Evolutionary conservation across 2,113 vertebrate genomes (phyloP).

Genomic region (Coptodon bakossiorum): DNA sequence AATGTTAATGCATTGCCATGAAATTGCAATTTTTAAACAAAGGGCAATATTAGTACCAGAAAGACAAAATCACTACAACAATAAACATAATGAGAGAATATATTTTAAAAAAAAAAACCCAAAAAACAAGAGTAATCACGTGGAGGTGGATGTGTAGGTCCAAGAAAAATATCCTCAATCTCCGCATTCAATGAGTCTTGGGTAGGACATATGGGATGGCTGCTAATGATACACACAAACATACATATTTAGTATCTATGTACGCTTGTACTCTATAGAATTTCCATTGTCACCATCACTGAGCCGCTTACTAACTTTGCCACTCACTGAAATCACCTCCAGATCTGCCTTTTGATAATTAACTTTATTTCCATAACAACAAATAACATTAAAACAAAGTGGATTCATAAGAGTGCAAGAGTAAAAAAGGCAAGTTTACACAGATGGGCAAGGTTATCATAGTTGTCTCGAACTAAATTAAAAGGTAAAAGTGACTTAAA

Average conservation of each 20-base stretch:
- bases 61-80: neutral
- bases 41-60: neutral
- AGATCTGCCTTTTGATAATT: neutral
- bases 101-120: accelerated
- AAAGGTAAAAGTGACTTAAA: neutral
- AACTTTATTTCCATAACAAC: neutral
- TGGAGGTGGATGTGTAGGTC: neutral
- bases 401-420: neutral
- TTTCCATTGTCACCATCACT: neutral
- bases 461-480: neutral
- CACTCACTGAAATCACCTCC: neutral
- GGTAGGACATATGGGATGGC: neutral
- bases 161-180: neutral
- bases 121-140: neutral
- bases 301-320: neutral
- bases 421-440: neutral
- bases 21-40: neutral
- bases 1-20: neutral
- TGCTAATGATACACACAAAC: neutral
- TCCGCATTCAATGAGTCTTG: neutral
- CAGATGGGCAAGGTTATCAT: neutral
- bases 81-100: neutral
- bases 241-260: neutral
- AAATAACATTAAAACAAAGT: neutral
- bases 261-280: neutral